phyloP scores from a whole-genome alignment of 1,140 invertebrate species.

The Aplysia californica region DNA sequence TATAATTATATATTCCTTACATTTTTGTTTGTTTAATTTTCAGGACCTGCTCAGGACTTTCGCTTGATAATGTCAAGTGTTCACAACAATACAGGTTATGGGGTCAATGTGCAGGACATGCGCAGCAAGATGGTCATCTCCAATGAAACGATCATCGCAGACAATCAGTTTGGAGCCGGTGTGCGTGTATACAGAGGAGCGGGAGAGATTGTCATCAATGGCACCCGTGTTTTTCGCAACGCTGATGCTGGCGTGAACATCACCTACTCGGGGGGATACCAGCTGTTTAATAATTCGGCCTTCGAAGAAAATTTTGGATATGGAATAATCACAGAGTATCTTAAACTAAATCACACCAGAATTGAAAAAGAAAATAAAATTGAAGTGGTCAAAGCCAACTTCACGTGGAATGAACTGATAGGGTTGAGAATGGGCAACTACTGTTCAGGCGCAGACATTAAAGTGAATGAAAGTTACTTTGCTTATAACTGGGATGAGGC shows the following conservation, averaged over 20 bases:
- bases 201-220: constrained; percentile 60
- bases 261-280: constrained; percentile 89
- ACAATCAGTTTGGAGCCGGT: constrained; percentile 65
- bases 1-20: not conserved
- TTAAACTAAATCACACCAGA: constrained; percentile 52
- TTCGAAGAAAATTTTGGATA: constrained; percentile 69
- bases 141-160: constrained; percentile 53
- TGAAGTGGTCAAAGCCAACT: constrained; percentile 52
- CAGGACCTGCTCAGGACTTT: constrained; percentile 52
- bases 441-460: constrained; percentile 51
- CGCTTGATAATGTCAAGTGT: constrained; percentile 55
- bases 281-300: constrained; percentile 86
- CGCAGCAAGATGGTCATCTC: constrained; percentile 55
- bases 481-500: constrained; percentile 54
- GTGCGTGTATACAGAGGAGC: constrained; percentile 63
- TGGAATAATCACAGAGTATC: constrained; percentile 59
- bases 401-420: constrained; percentile 58
- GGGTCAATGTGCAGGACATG: constrained; percentile 63
- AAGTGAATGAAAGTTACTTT: constrained; percentile 62
- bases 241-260: constrained; percentile 74
- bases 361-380: constrained; percentile 50
- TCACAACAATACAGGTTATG: constrained; percentile 61
- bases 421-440: constrained; percentile 65
- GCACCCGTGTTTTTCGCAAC: constrained; percentile 57
- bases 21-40: constrained; percentile 12